Evolutionary conservation across 2,113 vertebrate species (phyloP), one percentile per base, ranked within the genome.

Genomic region (Notothenia coriiceps): DNA sequence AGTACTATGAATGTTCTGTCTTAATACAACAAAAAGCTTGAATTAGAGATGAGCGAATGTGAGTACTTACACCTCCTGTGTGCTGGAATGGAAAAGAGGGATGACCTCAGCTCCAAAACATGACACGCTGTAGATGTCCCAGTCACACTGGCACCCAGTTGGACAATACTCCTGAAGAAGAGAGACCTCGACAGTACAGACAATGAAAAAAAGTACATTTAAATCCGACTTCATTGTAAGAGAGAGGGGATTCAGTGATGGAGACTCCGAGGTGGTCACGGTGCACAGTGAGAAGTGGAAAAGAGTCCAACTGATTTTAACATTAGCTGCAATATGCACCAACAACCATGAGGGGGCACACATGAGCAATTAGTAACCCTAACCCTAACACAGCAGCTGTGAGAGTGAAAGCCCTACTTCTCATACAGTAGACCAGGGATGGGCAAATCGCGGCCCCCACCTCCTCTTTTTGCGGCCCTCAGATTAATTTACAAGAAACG

Each of bases 11-110:
- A 0, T 15, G 8, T 74, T 52, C 7, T 47, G 29, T 59, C 33
- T 20, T 43, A 5, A 25, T 7, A 22, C 25, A 29, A 50, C 22
- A 5, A 20, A 3, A 20, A 18, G 5, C 22, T 18, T 2, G 43
- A 44, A 7, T 47, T 22, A 25, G 52, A n/a, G 17, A 14, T 60
- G 18, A 70, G 51, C 49, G 15, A 47, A 17, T 10, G 4, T 15
- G 2, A 3, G 10, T 68, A 89, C 90, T 90, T 90, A 91, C 90
- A 91, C 63, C 59, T 91, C 86, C 68, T 83, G 70, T 4, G 86
- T 90, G 70, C 68, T 69, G 47, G 51, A 18, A 64, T 67, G 78
- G 62, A 91, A 90, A 40, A 54, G n/a, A 8, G 90, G 90, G 63
- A 89, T 15, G 46, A 69, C 17, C 14, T 87, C 56, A 17, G 67